phyloP scores from a whole-genome alignment of 2,113 vertebrate genomes.

The Rhizomys pruinosus region DNA sequence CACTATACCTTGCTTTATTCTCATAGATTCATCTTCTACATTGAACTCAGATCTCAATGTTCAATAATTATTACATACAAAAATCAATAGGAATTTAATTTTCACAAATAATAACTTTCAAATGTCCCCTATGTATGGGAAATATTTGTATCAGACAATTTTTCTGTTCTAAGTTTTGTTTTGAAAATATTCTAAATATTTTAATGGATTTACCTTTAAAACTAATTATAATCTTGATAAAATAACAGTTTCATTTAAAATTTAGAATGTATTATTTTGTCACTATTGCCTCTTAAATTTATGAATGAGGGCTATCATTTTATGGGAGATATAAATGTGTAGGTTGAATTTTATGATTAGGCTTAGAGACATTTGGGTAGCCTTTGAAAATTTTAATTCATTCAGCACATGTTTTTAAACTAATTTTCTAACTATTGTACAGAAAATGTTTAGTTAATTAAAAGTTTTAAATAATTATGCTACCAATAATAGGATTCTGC shows the following conservation, averaged over 20 bases:
- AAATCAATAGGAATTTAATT: no score
- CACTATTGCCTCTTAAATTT: background rate
- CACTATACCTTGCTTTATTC: background rate
- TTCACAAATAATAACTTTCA: background rate
- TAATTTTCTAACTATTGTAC: background rate
- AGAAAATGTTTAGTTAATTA: background rate
- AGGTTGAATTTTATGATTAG: background rate
- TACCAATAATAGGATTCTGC: background rate
- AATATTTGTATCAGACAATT: background rate
- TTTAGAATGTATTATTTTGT: background rate
- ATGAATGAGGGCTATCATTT: background rate
- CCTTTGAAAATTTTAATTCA: conserved; percentile 17
- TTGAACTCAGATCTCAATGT: background rate
- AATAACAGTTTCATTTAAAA: background rate
- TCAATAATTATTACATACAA: background rate
- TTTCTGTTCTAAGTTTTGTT: background rate
- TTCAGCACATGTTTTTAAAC: background rate
- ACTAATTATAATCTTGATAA: background rate
- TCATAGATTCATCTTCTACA: background rate
- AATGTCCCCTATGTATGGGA: background rate
- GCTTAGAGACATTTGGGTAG: background rate
- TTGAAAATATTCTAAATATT: background rate
- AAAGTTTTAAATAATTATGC: background rate
- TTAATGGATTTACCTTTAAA: background rate
- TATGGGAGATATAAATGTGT: background rate